These are phyloP conservation scores for Clangula hyemalis DNA, from an alignment of 2,797 vertebrate genomes.

Conservation along the genomic window DNA sequence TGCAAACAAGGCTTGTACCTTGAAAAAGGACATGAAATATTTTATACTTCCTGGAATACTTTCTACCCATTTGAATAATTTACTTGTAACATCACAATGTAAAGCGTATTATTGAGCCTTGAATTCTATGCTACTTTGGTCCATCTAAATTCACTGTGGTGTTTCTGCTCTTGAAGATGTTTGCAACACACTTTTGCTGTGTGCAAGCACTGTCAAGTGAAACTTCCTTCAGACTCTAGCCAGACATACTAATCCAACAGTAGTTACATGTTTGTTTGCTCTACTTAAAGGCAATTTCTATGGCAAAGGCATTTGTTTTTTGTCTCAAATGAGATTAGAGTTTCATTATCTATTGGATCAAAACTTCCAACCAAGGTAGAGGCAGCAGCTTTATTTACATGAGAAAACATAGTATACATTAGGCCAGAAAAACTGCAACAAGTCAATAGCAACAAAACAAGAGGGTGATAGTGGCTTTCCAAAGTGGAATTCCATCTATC, in stretches of 20 bases:
- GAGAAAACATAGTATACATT: neutral
- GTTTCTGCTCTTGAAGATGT: conserved; percentile 35
- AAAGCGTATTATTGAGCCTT: neutral
- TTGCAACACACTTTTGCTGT: neutral
- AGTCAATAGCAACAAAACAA: neutral
- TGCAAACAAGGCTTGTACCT: neutral
- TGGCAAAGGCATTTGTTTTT: neutral
- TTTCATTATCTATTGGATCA: neutral
- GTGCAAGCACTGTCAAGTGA: neutral
- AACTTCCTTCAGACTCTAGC: neutral
- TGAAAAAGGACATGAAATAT: neutral
- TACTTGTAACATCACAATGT: neutral
- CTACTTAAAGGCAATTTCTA: neutral
- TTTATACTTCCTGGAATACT: neutral
- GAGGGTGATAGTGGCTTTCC: neutral
- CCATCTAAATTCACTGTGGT: conserved; percentile 11
- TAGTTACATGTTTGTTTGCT: conserved; percentile 24
- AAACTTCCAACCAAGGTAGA: neutral
- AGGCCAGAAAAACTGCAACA: neutral
- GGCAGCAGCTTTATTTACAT: neutral
- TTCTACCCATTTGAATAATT: neutral
- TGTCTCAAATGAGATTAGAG: neutral
- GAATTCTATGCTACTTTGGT: neutral
- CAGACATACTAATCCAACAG: neutral
- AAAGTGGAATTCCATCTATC: neutral